Base-by-base conservation (phyloP, 2,113 vertebrate species). In the Tetrao urogallus region DNA sequence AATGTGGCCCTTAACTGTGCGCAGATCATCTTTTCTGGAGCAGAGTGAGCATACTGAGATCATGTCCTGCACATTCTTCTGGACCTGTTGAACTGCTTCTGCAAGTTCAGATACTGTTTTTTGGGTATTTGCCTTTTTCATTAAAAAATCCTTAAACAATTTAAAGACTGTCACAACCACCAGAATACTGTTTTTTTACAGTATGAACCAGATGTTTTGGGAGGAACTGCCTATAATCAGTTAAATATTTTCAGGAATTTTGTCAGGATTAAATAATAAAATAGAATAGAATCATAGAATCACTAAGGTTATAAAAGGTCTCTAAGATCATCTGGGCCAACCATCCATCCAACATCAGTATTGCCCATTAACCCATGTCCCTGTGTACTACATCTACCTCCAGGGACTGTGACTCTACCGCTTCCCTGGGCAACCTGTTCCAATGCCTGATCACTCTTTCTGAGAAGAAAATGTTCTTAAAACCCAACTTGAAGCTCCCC, bases 91-190 rank as follows among this genome's bases (percentile, higher is more conserved):
- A 32, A 32, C 21, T 56, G 6, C 12, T 89, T 25, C 57, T 24
- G 11, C 20, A 11, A 22, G 4, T 50, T 94, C 52, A 84, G 38
- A 58, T 66, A 36, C 15, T 82, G 7, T 43, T 92, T 60, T 60
- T 2, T 22, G 32, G 5, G 30, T 0, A 0, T 19, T 6, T 52
- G 10, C 6, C 5, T 86, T 71, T 83, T 78, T 56, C 36, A 45
- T 24, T 10, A 71, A 67, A 88, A 90, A 36, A 27, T 15, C 3
- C 14, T 64, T 67, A 8, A 40, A 22, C 8, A 34, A 40, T 10
- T 12, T 25, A 21, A 80, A 34, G 25, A 60, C 10, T 40, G 24
- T 11, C 42, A 9, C 40, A 38, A 27, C 8, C 34, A 28, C 10
- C 25, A 92, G 52, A 52, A 11, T 8, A 15, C 6, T 8, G 9